These are phyloP conservation scores for Lordiphosa clarofinis DNA, from an alignment of 1,140 invertebrate species.

Conservation along the genomic window DNA sequence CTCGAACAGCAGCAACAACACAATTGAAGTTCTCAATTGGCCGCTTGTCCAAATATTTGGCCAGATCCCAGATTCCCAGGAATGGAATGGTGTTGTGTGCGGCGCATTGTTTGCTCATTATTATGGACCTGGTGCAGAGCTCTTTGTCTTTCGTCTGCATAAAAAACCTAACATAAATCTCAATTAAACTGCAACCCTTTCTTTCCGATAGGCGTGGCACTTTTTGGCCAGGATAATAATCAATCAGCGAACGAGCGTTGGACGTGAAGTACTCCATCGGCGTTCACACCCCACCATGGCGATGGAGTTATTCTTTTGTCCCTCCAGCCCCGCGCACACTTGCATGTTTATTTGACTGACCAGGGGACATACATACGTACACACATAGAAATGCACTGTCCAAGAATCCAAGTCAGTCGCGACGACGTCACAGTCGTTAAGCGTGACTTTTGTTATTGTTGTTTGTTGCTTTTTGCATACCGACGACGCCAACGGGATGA, in stretches of 20 bases:
- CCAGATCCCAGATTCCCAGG: constrained; percentile 24
- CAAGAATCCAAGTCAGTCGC: constrained; percentile 32
- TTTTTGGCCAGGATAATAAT: constrained; percentile 46
- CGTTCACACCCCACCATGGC: constrained; percentile 47
- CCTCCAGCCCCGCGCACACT: constrained; percentile 38
- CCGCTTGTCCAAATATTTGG: constrained; percentile 62
- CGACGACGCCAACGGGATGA: constrained; percentile 18
- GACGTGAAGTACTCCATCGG: constrained; percentile 22
- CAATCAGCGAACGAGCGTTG: constrained; percentile 49
- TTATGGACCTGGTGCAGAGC: constrained; percentile 40
- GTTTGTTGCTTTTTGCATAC: constrained; percentile 76
- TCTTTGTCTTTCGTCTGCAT: constrained; percentile 49
- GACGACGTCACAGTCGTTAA: constrained; percentile 70
- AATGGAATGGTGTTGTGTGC: constrained; percentile 11
- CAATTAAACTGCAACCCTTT: constrained; percentile 73
- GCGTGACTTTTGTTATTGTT: constrained; percentile 76
- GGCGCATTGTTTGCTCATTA: constrained; percentile 66
- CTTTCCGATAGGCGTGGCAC: constrained; percentile 23
- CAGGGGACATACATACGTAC: neutral
- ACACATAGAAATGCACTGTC: neutral
- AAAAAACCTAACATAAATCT: constrained; percentile 64
- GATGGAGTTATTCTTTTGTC: constrained; percentile 43
- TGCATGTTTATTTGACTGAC: constrained; percentile 47
- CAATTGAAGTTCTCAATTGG: constrained; percentile 70
- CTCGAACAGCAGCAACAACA: constrained; percentile 32